Conservation (phyloP, 2,888 invertebrate species). For the Diaprepes abbreviatus region DNA sequence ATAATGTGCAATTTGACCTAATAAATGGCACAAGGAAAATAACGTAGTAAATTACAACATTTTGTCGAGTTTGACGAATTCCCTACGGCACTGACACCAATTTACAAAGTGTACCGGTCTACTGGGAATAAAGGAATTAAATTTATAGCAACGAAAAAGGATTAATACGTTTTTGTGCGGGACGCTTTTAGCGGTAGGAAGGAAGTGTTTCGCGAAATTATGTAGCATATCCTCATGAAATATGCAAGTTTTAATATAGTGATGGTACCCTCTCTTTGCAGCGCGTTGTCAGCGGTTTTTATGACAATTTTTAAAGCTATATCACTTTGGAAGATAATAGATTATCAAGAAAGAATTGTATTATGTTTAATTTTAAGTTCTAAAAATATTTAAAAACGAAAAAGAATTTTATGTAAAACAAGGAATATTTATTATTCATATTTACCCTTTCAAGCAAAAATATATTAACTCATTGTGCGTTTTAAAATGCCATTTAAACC, state of each 20-base stretch:
- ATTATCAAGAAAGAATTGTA: too few species aligned
- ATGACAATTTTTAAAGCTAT: slow-evolving; percentile 31
- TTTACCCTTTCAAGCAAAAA: too few species aligned
- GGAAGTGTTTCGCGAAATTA: slow-evolving; percentile 37
- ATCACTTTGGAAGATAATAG: slow-evolving; percentile 29
- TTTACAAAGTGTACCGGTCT: slow-evolving; percentile 41
- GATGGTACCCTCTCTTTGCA: slow-evolving; percentile 36
- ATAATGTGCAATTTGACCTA: background rate
- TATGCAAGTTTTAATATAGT: slow-evolving; percentile 47
- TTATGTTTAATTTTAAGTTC: too few species aligned
- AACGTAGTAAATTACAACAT: slow-evolving; percentile 29
- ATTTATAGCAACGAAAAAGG: slow-evolving; percentile 47
- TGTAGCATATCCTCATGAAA: slow-evolving; percentile 42
- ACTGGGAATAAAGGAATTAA: slow-evolving; percentile 43
- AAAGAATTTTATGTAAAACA: too few species aligned
- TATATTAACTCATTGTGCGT: too few species aligned
- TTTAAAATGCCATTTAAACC: too few species aligned
- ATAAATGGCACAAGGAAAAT: background rate
- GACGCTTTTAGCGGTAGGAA: slow-evolving; percentile 17
- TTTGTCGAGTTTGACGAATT: slow-evolving; percentile 35
- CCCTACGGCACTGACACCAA: slow-evolving; percentile 42
- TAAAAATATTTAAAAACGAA: too few species aligned
- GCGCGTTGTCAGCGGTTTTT: slow-evolving; percentile 40
- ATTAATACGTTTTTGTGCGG: slow-evolving; percentile 46
- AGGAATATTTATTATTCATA: too few species aligned